Percentiles rank a stretch among this genome's conserved stretches.
These are phyloP conservation scores for Hapalemur alaotrensis DNA, from an alignment of 2,797 vertebrate species.

Conservation along the genomic window DNA sequence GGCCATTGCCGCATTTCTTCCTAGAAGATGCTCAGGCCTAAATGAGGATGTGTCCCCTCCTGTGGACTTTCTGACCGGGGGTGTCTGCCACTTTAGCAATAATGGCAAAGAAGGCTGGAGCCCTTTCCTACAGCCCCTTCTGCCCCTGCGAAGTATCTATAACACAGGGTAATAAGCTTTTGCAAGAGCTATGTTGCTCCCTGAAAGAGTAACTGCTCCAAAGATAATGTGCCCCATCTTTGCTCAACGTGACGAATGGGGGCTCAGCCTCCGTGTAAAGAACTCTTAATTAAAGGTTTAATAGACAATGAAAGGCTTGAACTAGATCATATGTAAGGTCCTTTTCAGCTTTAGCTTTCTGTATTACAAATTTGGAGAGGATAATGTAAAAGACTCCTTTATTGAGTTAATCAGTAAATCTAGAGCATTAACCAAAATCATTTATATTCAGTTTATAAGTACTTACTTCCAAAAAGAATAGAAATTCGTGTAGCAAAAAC, in stretches of 20 bases:
- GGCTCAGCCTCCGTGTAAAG: background rate
- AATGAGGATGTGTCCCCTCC: background rate
- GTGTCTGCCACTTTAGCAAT: background rate
- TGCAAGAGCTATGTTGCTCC: background rate
- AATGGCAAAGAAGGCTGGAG: background rate
- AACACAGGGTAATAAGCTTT: background rate
- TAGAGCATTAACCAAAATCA: background rate
- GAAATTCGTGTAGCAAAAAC: background rate
- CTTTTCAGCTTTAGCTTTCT: background rate
- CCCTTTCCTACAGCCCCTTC: background rate
- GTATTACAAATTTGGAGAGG: background rate
- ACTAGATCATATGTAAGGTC: background rate
- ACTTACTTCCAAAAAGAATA: background rate
- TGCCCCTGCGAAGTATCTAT: background rate
- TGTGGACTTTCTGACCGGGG: background rate
- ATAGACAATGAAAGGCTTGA: background rate
- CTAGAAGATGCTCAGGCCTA: background rate
- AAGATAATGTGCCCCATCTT: background rate
- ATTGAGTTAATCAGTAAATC: background rate
- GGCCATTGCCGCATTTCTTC: background rate
- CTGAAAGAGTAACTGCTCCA: background rate
- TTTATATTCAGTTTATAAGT: background rate
- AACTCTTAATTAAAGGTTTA: constrained; percentile 17
- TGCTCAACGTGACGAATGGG: background rate
- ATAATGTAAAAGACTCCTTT: background rate